Conservation (phyloP, 2,113 vertebrate species). For the Ranitomeya variabilis region DNA sequence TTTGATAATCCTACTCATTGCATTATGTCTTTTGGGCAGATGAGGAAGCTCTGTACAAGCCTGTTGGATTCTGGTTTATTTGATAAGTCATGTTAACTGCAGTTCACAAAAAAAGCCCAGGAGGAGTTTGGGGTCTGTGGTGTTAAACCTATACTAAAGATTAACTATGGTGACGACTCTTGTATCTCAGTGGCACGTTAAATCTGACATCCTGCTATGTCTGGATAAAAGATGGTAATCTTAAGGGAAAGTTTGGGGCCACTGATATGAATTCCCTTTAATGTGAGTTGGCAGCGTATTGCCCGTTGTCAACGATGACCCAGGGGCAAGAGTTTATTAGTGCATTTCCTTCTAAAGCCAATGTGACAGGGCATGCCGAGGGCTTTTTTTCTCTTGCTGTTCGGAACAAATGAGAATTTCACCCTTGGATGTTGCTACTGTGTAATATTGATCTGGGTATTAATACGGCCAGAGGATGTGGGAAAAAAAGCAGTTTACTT, state of each 20-base stretch:
- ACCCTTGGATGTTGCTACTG: conserved; percentile 69
- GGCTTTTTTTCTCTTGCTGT: conserved; percentile 71
- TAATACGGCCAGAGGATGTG: conserved; percentile 64
- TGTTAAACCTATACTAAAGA: conserved; percentile 77
- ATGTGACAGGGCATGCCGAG: conserved; percentile 80
- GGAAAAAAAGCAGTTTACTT: conserved; percentile 65
- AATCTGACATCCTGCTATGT: conserved; percentile 81
- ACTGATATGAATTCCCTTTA: conserved; percentile 83
- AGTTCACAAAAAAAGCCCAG: conserved; percentile 61
- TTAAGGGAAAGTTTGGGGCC: conserved; percentile 88
- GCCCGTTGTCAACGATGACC: conserved; percentile 83
- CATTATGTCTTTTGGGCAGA: background rate
- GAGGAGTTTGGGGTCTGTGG: conserved; percentile 67
- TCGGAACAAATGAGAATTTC: conserved; percentile 80
- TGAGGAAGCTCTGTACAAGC: background rate
- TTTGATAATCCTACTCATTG: background rate
- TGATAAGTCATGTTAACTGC: conserved; percentile 75
- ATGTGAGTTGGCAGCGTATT: conserved; percentile 84
- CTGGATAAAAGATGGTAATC: conserved; percentile 84
- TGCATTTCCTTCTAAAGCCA: conserved; percentile 76
- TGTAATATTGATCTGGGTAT: conserved; percentile 77
- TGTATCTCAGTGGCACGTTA: conserved; percentile 82
- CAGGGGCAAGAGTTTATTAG: conserved; percentile 85
- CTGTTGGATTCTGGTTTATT: background rate
- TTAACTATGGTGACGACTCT: conserved; percentile 84